Conservation (phyloP, 2,113 vertebrate species). For the Onychostoma macrolepis region DNA sequence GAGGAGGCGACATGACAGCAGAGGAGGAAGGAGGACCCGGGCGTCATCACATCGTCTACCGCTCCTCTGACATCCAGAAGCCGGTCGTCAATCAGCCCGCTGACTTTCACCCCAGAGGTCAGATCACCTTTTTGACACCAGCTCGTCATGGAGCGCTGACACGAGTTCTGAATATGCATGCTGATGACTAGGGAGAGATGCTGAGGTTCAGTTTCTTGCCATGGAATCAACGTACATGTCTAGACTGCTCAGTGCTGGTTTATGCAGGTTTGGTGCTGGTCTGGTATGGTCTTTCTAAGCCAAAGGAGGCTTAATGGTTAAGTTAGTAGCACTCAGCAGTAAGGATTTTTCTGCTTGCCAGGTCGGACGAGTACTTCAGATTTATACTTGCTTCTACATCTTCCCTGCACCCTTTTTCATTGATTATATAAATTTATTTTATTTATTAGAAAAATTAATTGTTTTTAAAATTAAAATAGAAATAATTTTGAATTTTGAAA, state of each 20-base stretch:
- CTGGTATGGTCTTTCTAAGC: not conserved
- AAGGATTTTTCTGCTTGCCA: not conserved
- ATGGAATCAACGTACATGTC: not conserved
- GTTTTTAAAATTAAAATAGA: too few species aligned
- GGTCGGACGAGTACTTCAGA: not conserved
- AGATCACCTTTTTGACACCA: conserved; percentile 59
- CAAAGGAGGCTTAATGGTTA: not conserved
- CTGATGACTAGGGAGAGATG: conserved; percentile 12
- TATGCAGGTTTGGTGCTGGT: not conserved
- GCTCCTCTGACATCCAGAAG: conserved; percentile 75
- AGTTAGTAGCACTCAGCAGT: not conserved
- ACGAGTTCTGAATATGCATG: not conserved
- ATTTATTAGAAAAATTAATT: too few species aligned
- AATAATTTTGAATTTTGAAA: too few species aligned
- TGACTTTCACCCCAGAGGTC: conserved; percentile 76
- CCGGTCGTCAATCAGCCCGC: conserved; percentile 41
- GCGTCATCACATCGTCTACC: conserved; percentile 84
- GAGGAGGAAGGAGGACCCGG: conserved; percentile 73
- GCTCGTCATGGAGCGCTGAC: not conserved
- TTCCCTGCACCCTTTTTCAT: not conserved
- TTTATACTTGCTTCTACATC: not conserved
- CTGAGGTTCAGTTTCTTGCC: not conserved
- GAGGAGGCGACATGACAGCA: conserved; percentile 63
- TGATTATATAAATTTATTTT: too few species aligned
- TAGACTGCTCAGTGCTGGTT: not conserved